phyloP scores from a whole-genome alignment of 92 coral and sea anemone genomes.

The Bergia sp. region DNA sequence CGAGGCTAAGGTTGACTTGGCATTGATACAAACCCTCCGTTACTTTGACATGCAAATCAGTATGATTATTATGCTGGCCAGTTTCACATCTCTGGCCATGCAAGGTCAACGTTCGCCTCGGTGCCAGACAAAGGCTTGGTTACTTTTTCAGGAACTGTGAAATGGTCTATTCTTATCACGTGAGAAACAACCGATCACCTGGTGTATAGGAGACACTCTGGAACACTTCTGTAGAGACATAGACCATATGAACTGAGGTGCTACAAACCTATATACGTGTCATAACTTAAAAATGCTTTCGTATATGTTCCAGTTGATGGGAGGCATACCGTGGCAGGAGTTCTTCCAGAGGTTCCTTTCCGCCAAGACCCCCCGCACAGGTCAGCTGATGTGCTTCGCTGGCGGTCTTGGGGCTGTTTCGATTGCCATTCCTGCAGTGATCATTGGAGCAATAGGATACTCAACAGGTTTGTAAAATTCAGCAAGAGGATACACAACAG shows the following conservation, averaged over 20 bases:
- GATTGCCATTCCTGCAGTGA: slow-evolving; percentile 80
- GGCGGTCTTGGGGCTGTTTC: slow-evolving; percentile 85
- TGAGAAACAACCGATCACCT: too few species aligned
- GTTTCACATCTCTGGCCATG: too few species aligned
- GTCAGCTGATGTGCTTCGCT: slow-evolving; percentile 73
- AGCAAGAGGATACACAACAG: neutral
- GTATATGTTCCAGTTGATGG: slow-evolving; percentile 63
- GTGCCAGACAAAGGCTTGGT: too few species aligned
- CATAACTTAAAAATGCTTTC: neutral
- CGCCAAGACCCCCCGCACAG: slow-evolving; percentile 67
- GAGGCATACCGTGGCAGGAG: slow-evolving; percentile 98
- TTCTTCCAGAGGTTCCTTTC: slow-evolving; percentile 92
- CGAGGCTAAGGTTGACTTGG: too few species aligned
- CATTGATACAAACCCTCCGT: too few species aligned
- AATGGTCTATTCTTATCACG: too few species aligned
- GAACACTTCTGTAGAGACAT: neutral
- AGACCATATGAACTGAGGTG: neutral
- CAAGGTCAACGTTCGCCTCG: too few species aligned
- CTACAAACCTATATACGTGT: neutral
- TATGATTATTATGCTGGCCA: too few species aligned
- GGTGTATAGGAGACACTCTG: neutral
- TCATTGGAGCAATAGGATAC: slow-evolving; percentile 90
- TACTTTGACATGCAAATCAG: too few species aligned
- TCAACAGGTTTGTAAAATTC: slow-evolving; percentile 66
- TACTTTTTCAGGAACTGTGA: too few species aligned